Conservation (phyloP, 2,888 invertebrate genomes). For the Apamea epomidion region DNA sequence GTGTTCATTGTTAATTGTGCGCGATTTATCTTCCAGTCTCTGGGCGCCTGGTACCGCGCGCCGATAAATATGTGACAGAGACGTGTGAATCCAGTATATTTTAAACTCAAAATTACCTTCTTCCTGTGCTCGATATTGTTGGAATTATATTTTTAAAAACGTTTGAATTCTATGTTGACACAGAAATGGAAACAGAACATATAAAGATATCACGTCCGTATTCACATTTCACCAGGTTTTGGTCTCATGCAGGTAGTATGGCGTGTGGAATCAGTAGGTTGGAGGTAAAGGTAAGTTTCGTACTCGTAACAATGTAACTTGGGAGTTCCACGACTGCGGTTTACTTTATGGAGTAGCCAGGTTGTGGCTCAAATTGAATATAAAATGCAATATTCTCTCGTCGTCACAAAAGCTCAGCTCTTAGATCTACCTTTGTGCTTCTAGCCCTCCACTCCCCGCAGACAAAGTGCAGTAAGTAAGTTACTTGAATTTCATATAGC, state of each 20-base stretch:
- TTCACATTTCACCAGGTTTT: not conserved
- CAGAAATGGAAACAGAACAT: not conserved
- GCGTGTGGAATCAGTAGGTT: too few species aligned
- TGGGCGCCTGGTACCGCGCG: slow-evolving; percentile 23
- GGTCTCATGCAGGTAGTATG: not conserved
- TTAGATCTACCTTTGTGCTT: not conserved
- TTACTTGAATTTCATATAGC: not conserved
- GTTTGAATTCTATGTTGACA: slow-evolving; percentile 1
- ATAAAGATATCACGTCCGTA: too few species aligned
- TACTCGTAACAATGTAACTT: not conserved
- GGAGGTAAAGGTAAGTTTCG: not conserved
- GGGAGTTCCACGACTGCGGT: not conserved
- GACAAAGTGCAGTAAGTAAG: slow-evolving; percentile 33
- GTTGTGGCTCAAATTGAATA: slow-evolving; percentile 9
- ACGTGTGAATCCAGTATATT: slow-evolving; percentile 8
- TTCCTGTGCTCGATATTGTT: slow-evolving; percentile 27
- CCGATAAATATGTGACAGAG: slow-evolving; percentile 30
- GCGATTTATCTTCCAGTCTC: slow-evolving; percentile 34
- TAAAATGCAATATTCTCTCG: slow-evolving; percentile 24
- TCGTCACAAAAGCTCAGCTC: slow-evolving; percentile 1
- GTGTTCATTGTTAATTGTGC: slow-evolving; percentile 40
- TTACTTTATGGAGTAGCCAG: slow-evolving; percentile 2
- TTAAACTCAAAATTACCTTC: slow-evolving; percentile 11
- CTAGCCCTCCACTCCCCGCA: not conserved
- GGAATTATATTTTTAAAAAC: not conserved